Percentiles rank a stretch among this genome's conserved stretches.
phyloP scores from a whole-genome alignment of 2,888 invertebrate genomes.

The Eilema caniola region DNA sequence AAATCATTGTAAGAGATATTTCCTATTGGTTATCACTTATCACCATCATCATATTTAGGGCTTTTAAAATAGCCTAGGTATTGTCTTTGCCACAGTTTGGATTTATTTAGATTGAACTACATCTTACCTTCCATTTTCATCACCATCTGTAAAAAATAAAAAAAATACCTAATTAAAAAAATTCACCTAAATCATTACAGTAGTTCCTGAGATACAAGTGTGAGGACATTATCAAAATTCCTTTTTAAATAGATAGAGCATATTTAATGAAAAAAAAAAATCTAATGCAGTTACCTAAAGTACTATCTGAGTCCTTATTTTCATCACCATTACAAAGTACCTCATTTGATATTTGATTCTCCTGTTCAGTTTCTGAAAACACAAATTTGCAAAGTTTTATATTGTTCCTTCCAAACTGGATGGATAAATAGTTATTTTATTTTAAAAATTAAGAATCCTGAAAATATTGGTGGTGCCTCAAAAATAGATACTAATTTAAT shows the following conservation, averaged over 20 bases:
- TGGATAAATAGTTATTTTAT: not conserved
- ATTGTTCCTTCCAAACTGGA: not conserved
- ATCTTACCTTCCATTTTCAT: slow-evolving; percentile 36
- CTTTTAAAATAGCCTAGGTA: not conserved
- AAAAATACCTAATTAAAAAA: not conserved
- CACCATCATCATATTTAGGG: not conserved
- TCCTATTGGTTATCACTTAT: no score
- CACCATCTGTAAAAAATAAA: slow-evolving; percentile 44
- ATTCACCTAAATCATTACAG: not conserved
- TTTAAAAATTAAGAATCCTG: no score
- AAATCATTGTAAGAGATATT: no score
- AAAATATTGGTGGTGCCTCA: not conserved
- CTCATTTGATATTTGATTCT: slow-evolving; percentile 40
- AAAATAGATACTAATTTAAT: not conserved
- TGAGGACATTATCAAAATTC: not conserved
- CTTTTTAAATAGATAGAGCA: not conserved
- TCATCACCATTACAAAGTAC: slow-evolving; percentile 49
- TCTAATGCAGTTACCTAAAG: slow-evolving; percentile 27
- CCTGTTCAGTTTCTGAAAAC: slow-evolving; percentile 35
- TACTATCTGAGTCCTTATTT: slow-evolving; percentile 47
- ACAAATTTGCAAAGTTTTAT: not conserved
- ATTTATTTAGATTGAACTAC: not conserved
- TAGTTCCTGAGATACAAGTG: not conserved
- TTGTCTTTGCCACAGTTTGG: not conserved
- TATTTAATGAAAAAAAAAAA: not conserved